Evolutionary conservation across 2,888 invertebrate genomes (phyloP), one percentile per base, ranked within the genome.

Genomic region (Luffia ferchaultella): DNA sequence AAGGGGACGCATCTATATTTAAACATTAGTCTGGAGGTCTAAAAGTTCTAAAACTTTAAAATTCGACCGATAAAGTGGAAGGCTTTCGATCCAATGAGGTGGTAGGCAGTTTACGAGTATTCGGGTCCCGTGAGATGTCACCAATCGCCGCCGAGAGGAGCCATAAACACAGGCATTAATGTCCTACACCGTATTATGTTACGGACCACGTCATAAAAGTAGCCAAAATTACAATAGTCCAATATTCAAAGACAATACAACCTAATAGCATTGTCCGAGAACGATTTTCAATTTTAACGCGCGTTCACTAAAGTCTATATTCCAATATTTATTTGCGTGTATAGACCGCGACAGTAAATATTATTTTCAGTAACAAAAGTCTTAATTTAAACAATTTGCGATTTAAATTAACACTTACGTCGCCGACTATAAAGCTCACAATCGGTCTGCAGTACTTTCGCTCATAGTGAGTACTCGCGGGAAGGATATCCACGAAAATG

Each of bases 401-500:
- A 18, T 7, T 5, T 2, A n/a, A 18, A 45, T 45, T 18, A 18
- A 18, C n/a, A n/a, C 16, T 45, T 18, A 18, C 15, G 18, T n/a
- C 17, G 17, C 16, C 5, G 5, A 5, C 3, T 5, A 45, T 45
- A 45, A 18, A 18, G 18, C n/a, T 3, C 15, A 45, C 7, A 45
- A 45, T 45, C 17, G 18, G 9, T 18, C n/a, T 3, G 5, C 17
- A 16, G 5, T 2, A 18, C 12, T 7, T 45, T 45, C 20, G 16
- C 9, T 16, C 20, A 16, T 43, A 49, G 19, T 9, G n/a, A 12
- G 43, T n/a, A 19, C 15, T 18, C 49, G 42, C 20, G 42, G 67
- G 73, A 73, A 73, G 73, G 76, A 76, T 80, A 82, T 82, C 77
- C 79, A 82, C 83, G 82, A 82, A 83, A 83, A 83, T 83, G 83